A percentile compares a stretch with the other conserved stretches of the same genome.
Evolutionary conservation across 2,888 invertebrate species (phyloP).

Genomic region (Ferrisia virgata): DNA sequence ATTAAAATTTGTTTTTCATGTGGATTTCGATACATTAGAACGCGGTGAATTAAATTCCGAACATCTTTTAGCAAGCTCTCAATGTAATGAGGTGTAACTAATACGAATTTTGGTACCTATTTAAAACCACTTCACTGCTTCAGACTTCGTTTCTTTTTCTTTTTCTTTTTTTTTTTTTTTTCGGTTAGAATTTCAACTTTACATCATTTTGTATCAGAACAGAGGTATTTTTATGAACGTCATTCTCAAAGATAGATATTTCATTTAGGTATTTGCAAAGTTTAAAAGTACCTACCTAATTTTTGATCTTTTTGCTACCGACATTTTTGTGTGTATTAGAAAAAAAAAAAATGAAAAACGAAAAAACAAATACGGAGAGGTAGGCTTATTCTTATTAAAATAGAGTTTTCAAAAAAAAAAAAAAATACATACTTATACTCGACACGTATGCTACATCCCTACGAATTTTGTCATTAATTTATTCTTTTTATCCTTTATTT

Average conservation of each 20-base stretch:
- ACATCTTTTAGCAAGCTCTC: background rate
- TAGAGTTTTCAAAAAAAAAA: too few species aligned
- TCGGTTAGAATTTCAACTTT: background rate
- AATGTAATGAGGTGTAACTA: conserved; percentile 7
- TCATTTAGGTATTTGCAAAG: background rate
- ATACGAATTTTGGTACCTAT: background rate
- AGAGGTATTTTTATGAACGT: background rate
- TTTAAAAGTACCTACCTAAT: background rate
- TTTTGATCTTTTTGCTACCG: too few species aligned
- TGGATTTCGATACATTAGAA: background rate
- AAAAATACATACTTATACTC: too few species aligned
- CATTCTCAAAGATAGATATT: background rate
- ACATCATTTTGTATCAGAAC: background rate
- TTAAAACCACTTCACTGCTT: background rate
- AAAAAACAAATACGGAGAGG: too few species aligned
- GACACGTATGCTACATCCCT: background rate
- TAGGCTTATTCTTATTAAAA: too few species aligned
- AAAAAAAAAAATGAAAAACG: too few species aligned
- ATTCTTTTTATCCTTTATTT: background rate
- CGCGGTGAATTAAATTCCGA: background rate
- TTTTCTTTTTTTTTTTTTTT: too few species aligned
- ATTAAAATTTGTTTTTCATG: background rate
- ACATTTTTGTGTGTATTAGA: background rate
- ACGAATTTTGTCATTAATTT: background rate
- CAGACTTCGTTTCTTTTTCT: background rate